Conservation (phyloP, 2,797 vertebrate species). For the Lerista edwardsae region DNA sequence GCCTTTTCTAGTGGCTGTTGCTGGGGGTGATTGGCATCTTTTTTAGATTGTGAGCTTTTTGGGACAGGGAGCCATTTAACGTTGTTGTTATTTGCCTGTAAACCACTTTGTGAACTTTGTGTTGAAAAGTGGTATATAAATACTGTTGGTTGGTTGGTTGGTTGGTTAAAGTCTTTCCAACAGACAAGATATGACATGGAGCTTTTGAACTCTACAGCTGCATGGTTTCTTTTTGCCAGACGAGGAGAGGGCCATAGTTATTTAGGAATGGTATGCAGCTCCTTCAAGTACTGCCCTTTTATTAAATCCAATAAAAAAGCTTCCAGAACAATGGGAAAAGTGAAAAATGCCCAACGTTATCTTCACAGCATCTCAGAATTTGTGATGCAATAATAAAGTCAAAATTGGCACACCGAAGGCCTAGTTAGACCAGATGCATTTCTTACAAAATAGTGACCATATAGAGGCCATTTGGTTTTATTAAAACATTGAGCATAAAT, state of each 20-base stretch:
- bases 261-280: background rate
- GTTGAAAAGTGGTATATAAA: too few relatives aligned
- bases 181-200: background rate
- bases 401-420: background rate
- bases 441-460: background rate
- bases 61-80: too few relatives aligned
- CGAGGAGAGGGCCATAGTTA: background rate
- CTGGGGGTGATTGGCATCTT: too few relatives aligned
- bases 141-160: too few relatives aligned
- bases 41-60: too few relatives aligned
- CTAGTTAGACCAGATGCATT: background rate
- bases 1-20: too few relatives aligned
- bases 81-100: too few relatives aligned
- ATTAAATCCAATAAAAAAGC: background rate
- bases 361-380: background rate
- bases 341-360: background rate
- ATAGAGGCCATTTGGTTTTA: background rate
- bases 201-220: too few relatives aligned
- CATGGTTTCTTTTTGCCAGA: background rate
- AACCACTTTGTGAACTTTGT: too few relatives aligned
- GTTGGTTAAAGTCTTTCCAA: too few relatives aligned
- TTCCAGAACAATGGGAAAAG: background rate
- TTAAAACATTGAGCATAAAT: background rate
- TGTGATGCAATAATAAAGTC: background rate
- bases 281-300: background rate